Evolutionary conservation across 2,113 vertebrate species (phyloP), one percentile per base, ranked within the genome.

Genomic region (Lycaon pictus): DNA sequence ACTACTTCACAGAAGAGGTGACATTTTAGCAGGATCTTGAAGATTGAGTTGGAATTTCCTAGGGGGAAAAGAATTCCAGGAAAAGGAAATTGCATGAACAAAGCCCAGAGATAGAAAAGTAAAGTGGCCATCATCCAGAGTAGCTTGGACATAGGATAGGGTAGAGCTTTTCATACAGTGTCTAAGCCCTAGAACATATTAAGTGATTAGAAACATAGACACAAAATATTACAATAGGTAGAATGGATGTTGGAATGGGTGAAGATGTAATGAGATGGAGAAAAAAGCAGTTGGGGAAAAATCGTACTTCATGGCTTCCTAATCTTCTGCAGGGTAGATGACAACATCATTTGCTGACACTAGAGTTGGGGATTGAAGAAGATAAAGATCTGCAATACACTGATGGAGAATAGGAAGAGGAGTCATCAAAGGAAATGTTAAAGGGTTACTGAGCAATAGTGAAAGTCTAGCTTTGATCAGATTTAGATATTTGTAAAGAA

Each of bases 11-110:
- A 58, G 71, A 93, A 93, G n/a, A 63, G n/a, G 10, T n/a, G 20
- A 37, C 20, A 13, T 74, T 82, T 80, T 88, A 71, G 65, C 51
- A 69, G 29, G 5, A 76, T 88, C 71, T 84, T 94, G 58, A 95
- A 13, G 56, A 27, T 29, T 63, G 12, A 63, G 51, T 69, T 97
- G 80, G 55, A 93, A 88, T 92, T 88, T 89, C 56, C 79, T 60
- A 84, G 16, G 56, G 23, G 87, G 51, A 63, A 82, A 43, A 87
- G 55, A 93, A 95, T 96, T 93, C 62, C 32, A 48, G 35, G 63
- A 91, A 95, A 77, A 91, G 6, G 60, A 92, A 93, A 87, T 95
- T 92, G 35, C 43, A 67, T 23, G 25, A 95, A 67, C 51, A 85
- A 79, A 88, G 11, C 37, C 25, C 22, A 74, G 88, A 88, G n/a